These are phyloP conservation scores for Salvator merianae DNA, from an alignment of 2,113 vertebrate species.

Conservation along the genomic window DNA sequence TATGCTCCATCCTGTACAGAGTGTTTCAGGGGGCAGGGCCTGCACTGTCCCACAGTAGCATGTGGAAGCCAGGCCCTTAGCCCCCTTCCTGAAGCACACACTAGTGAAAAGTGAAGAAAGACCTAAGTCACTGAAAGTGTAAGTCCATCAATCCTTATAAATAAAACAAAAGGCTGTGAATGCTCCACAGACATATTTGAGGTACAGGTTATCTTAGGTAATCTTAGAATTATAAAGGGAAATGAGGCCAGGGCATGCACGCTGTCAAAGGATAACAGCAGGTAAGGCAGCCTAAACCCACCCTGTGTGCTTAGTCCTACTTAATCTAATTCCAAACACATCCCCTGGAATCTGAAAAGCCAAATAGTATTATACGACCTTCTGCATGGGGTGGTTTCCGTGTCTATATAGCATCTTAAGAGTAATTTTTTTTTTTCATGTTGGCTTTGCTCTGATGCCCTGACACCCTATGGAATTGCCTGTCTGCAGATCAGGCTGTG, in stretches of 20 bases:
- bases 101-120: too few species aligned
- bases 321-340: background rate
- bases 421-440: background rate
- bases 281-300: background rate
- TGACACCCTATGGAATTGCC: background rate
- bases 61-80: too few species aligned
- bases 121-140: too few species aligned
- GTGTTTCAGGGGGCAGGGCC: too few species aligned
- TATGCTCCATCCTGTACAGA: too few species aligned
- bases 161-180: background rate
- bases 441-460: too few species aligned
- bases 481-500: background rate
- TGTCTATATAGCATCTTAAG: background rate
- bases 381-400: background rate
- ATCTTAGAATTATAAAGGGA: conserved; percentile 29
- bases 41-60: too few species aligned
- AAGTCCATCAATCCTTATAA: too few species aligned
- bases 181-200: background rate
- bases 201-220: conserved; percentile 14
- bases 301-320: background rate
- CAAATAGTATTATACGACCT: background rate
- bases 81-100: too few species aligned
- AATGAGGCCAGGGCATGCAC: conserved; percentile 16
- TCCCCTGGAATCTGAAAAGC: background rate
- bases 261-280: conserved; percentile 17